Evolutionary conservation across 2,113 vertebrate species (phyloP), one percentile per base, ranked within the genome.

Genomic region (Scolopax mira): DNA sequence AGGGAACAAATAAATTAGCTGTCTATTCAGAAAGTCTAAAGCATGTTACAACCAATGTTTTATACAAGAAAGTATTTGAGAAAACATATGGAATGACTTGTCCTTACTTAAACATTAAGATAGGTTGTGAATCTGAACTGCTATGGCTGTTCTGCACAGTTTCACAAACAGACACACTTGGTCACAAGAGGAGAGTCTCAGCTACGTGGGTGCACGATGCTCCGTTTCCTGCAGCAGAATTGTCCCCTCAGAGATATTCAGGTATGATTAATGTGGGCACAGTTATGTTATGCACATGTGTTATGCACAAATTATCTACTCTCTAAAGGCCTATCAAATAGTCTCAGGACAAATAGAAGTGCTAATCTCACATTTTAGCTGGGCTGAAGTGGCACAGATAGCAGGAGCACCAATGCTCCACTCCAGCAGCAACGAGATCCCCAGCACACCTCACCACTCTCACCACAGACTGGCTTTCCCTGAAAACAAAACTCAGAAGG

Each of bases 131-230:
- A 66, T 88, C 44, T 39, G 33, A 61, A 46, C 49, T 30, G 5
- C 67, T 64, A 4, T 39, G 28, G 21, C 19, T 23, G 0, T 44
- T 84, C 52, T 49, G 60, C 42, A 6, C 46, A 22, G 41, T 31
- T 49, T 39, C 70, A 35, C 16, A 33, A 23, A 33, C 3, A 64
- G 48, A 30, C 33, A 58, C 5, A 24, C 35, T 18, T 33, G 18
- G 14, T 15, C 22, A 5, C 19, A 42, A 24, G 22, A 79, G 11
- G 7, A 77, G 8, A 73, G 13, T 11, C 24, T 66, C 1, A 0
- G 22, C 7, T 41, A 24, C 1, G 0, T 24, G 28, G 25, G 4
- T n/a, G 33, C 31, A 33, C 7, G 30, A 14, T 0, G 0, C 5
- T 5, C 16, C 65, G 24, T 52, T 58, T 85, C 5, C 12, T 52